Conservation (phyloP, 2,797 vertebrate genomes). For the Anomalospiza imberbis region DNA sequence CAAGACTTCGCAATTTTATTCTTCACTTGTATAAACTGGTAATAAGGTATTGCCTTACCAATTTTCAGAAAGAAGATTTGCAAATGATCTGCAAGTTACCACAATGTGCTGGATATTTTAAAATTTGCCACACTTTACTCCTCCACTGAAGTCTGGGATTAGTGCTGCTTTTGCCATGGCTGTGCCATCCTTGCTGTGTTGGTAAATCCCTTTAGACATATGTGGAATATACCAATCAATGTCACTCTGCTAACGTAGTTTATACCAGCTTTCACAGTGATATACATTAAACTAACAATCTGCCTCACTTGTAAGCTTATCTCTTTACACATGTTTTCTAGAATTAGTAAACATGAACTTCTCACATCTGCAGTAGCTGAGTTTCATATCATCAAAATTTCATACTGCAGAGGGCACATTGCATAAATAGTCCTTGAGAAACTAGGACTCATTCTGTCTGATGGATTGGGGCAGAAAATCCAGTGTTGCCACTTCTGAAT, state of each 20-base stretch:
- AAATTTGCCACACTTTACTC: background rate
- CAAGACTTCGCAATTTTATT: fast-evolving
- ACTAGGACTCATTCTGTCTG: background rate
- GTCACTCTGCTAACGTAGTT: background rate
- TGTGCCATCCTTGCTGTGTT: background rate
- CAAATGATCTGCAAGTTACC: background rate
- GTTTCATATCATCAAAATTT: background rate
- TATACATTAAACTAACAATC: background rate
- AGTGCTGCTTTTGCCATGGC: background rate
- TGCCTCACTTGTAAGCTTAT: background rate
- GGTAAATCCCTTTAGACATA: background rate
- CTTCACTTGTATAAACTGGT: background rate
- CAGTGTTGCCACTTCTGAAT: background rate
- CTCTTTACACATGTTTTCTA: background rate
- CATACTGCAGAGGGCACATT: background rate
- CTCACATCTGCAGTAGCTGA: background rate
- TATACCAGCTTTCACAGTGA: background rate
- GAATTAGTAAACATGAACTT: background rate
- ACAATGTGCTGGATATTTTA: background rate
- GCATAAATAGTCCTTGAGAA: background rate
- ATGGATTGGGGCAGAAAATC: background rate
- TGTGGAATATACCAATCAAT: background rate
- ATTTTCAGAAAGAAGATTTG: background rate
- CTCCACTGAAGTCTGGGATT: background rate
- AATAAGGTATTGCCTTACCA: background rate